Evolutionary conservation across 1,140 invertebrate genomes (phyloP), one percentile per base, ranked within the genome.

Genomic region (Sitodiplosis mosellana): DNA sequence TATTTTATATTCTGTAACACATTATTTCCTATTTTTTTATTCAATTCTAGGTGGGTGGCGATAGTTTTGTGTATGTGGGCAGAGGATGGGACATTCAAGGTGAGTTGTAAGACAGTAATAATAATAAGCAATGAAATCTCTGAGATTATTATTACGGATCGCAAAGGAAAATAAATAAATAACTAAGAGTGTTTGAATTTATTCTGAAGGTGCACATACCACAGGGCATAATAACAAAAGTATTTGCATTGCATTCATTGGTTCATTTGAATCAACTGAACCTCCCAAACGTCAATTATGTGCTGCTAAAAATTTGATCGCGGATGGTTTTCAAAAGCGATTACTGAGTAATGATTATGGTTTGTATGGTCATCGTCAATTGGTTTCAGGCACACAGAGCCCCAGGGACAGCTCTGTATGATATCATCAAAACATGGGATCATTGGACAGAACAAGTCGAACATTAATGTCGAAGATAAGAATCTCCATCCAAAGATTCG

Each of bases 201-300:
- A n/a, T n/a, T n/a, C n/a, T n/a, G n/a, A n/a, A n/a, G n/a, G 81
- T 0, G 72, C 77, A 0, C 80, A 83, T 52, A 77, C 77, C 0
- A 61, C 68, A 21, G 67, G 68, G 34, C 80, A 76, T 54, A 83
- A 85, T 55, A 55, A 48, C 12, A 64, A 68, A 15, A 73, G 72
- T 36, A 64, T 81, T 27, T 79, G 76, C 36, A 76, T 85, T 44
- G 73, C 74, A 4, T 77, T 85, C 38, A 76, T 87, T 48, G 83
- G 83, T 4, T 74, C 75, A 42, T 82, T 72, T 52, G 71, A 69
- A 10, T 68, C 69, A 52, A 49, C 68, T 8, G 68, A 71, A 17
- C 72, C 65, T 7, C 48, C 61, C 4, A 61, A 62, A 17, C 68
- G 71, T 3, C 77, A 80, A 55, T 22, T 82, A 4, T 55, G 70